phyloP scores from a whole-genome alignment of 1,140 invertebrate species.

The Belonocnema kinseyi region DNA sequence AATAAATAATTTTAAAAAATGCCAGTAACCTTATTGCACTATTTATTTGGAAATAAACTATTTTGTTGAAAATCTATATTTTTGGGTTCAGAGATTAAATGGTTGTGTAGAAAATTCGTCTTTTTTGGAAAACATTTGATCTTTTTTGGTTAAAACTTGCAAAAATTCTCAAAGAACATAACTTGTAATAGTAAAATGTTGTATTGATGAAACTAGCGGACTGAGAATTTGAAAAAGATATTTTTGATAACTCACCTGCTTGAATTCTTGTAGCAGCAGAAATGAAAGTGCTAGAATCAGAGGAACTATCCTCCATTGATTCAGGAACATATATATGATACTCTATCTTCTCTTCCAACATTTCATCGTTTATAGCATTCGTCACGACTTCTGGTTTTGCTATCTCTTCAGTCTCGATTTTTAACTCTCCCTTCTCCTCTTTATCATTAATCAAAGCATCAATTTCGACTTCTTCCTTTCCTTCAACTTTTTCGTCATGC shows the following conservation, averaged over 20 bases:
- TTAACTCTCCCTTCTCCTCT: background rate
- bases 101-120: too few species aligned
- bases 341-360: constrained; percentile 36
- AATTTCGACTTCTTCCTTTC: background rate
- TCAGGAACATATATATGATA: constrained; percentile 47
- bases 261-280: constrained; percentile 63
- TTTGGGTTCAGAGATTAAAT: too few species aligned
- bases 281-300: constrained; percentile 45
- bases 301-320: constrained; percentile 36
- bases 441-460: background rate
- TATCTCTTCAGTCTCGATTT: background rate
- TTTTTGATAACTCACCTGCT: constrained; percentile 52
- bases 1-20: too few species aligned
- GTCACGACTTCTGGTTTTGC: constrained; percentile 1
- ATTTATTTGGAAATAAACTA: too few species aligned
- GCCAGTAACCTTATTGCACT: too few species aligned
- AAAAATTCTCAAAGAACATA: too few species aligned
- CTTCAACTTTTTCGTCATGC: background rate
- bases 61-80: too few species aligned
- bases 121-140: too few species aligned
- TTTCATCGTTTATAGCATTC: background rate
- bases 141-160: too few species aligned
- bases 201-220: too few species aligned
- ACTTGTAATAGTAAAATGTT: too few species aligned
- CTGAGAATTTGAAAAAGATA: too few species aligned